A percentile compares a stretch with the other conserved stretches of the same genome.
These are phyloP conservation scores for Clarias pachynema DNA, from an alignment of 2,797 vertebrate species.

Conservation along the genomic window DNA sequence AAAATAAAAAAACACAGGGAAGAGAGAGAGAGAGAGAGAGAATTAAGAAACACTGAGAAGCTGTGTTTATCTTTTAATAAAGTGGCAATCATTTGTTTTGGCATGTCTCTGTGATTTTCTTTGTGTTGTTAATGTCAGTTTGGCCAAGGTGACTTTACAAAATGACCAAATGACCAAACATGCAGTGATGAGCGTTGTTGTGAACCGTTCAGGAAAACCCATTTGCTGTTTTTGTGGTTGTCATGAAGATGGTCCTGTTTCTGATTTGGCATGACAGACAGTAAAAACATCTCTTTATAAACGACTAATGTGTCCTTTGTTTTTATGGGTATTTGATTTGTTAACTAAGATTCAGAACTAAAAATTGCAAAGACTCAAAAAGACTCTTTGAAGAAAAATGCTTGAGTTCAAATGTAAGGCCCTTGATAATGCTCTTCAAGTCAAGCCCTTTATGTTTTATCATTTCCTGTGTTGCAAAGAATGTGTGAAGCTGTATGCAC, in stretches of 20 bases:
- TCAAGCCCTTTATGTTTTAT: too few relatives aligned
- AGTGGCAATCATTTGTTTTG: conserved; percentile 59
- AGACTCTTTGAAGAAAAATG: background rate
- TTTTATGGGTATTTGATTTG: conserved; percentile 3
- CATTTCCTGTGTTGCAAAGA: background rate
- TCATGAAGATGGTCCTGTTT: conserved; percentile 68
- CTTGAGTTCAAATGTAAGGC: background rate
- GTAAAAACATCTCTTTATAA: conserved; percentile 72
- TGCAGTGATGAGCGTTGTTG: conserved; percentile 23
- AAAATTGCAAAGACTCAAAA: background rate
- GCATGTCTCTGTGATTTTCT: conserved; percentile 51
- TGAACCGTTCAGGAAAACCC: conserved; percentile 53
- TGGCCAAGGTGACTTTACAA: background rate
- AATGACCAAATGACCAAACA: background rate
- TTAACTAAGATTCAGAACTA: background rate
- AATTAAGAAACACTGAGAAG: background rate
- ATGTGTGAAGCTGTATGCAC: background rate
- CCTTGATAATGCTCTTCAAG: too few relatives aligned
- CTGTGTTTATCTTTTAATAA: background rate
- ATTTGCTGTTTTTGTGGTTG: conserved; percentile 69
- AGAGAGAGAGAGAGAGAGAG: background rate
- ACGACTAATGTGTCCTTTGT: conserved; percentile 20
- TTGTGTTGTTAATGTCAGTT: conserved; percentile 34
- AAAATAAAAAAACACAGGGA: too few relatives aligned
- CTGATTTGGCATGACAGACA: conserved; percentile 73